Conservation (phyloP, 2,797 vertebrate species). For the Buphagus erythrorhynchus region DNA sequence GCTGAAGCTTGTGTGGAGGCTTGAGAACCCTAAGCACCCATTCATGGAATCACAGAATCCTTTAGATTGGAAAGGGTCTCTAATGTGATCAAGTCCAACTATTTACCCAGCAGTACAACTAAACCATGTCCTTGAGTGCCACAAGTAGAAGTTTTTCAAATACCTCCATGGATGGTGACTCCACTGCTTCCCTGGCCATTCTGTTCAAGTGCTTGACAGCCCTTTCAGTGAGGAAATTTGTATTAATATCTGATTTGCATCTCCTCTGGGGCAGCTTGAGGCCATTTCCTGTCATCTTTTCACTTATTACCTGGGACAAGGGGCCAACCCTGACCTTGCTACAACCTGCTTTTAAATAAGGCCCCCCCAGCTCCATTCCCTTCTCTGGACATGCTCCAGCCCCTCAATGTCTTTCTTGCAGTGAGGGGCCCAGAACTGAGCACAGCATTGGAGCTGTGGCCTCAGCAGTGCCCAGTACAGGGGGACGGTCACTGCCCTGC, state of each 20-base stretch:
- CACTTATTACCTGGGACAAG: background rate
- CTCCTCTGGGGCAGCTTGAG: background rate
- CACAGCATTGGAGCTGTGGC: background rate
- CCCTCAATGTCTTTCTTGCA: background rate
- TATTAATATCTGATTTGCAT: background rate
- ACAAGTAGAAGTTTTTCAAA: background rate
- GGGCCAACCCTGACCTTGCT: accelerated
- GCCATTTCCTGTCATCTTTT: background rate
- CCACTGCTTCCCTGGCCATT: background rate
- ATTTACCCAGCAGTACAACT: background rate
- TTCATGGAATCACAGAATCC: background rate
- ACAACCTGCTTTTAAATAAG: background rate
- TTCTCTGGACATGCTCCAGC: background rate
- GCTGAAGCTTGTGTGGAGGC: background rate
- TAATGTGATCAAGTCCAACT: background rate
- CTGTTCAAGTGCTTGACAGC: background rate
- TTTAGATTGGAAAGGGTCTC: background rate
- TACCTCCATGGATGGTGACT: background rate
- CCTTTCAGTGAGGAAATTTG: background rate
- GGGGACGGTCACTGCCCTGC: background rate
- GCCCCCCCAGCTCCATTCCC: background rate
- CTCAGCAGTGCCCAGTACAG: background rate
- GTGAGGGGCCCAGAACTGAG: background rate
- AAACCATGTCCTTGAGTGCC: background rate
- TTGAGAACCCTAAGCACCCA: background rate